Base-by-base conservation (phyloP, 2,797 vertebrate genomes). In the Otolemur crassicaudatus region DNA sequence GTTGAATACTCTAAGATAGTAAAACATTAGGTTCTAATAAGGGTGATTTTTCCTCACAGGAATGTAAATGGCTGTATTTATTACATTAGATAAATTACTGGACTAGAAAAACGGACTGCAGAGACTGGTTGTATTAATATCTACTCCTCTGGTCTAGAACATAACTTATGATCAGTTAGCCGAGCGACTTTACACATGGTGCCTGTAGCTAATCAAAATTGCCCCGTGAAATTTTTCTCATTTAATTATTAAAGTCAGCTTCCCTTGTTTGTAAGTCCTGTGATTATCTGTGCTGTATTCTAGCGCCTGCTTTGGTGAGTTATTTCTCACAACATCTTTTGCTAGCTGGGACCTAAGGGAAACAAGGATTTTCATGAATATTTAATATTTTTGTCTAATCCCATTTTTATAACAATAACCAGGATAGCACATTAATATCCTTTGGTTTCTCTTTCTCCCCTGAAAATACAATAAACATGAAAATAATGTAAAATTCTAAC, bases 231-330 rank as follows among this genome's bases (percentile, higher is more conserved):
- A 96, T 53, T 77, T 95, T 96, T 90, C 76, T 97, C 96, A 97
- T 98, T 99, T 99, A 98, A 99, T 99, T 99, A 99, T 99, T 98
- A 98, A 99, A 98, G 95, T 97, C 88, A 98, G 97, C 95, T 98
- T 98, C 98, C 97, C 98, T 98, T 98, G 96, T 98, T 98, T 98
- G 97, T 98, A 98, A 98, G 96, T 98, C 98, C 98, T 98, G 94
- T 96, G 97, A 97, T 98, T 98, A 98, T 98, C 96, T 98, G 61
- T 82, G 97, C 93, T 97, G 94, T 96, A 90, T 40, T 97, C 56
- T 65, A 87, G 31, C 77, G 97, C 73, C 95, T 95, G 87, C 69
- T 94, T 96, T 96, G 75, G 87, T 94, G 90, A 97, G 86, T 97
- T 97, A 97, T 97, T 97, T 97, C 37, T 2, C 97, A 98, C 95